These are phyloP conservation scores for Argyrosomus japonicus DNA, from an alignment of 2,113 vertebrate genomes.

Conservation along the genomic window DNA sequence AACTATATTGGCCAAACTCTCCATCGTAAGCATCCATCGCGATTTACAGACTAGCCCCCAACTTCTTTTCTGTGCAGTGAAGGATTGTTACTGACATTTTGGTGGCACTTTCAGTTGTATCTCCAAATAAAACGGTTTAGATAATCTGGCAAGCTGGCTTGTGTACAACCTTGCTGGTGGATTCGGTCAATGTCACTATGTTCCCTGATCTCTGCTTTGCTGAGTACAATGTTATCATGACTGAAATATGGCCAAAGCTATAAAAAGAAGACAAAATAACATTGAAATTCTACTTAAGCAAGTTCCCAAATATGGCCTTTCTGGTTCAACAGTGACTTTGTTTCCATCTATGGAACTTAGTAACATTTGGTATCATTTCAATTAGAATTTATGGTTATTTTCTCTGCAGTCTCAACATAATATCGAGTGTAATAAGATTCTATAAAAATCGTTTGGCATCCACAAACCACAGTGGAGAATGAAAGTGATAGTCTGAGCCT, in stretches of 20 bases:
- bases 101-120: neutral
- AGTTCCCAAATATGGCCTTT: neutral
- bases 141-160: neutral
- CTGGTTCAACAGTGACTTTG: neutral
- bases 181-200: neutral
- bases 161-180: no score
- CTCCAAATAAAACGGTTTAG: neutral
- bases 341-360: neutral
- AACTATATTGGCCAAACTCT: neutral
- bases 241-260: neutral
- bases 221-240: neutral
- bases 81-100: neutral
- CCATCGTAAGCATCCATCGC: neutral
- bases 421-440: neutral
- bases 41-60: neutral
- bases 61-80: neutral
- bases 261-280: neutral
- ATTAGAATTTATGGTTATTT: neutral
- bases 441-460: constrained; percentile 19
- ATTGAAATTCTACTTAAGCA: no score
- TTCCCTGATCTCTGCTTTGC: neutral
- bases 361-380: neutral
- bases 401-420: neutral
- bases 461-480: constrained; percentile 16
- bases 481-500: constrained; percentile 46